phyloP scores from a whole-genome alignment of 2,113 vertebrate species.

The Edolisoma coerulescens region DNA sequence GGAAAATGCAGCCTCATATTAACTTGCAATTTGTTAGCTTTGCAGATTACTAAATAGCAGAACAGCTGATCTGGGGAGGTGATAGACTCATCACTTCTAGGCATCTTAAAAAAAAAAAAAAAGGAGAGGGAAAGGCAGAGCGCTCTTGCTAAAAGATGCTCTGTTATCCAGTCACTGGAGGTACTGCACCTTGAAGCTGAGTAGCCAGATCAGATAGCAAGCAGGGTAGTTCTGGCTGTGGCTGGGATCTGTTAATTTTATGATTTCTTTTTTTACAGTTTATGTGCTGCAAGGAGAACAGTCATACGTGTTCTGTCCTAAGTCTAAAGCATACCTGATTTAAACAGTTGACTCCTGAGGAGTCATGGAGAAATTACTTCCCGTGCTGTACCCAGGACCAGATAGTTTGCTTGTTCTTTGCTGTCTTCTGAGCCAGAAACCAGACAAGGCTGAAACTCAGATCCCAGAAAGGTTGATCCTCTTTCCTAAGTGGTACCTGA shows the following conservation, averaged over 20 bases:
- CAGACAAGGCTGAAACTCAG: not conserved
- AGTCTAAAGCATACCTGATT: not conserved
- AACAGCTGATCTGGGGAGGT: not conserved
- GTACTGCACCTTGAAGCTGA: accelerated
- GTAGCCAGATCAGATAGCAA: not conserved
- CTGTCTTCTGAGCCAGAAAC: not conserved
- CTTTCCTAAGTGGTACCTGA: not conserved
- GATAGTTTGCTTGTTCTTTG: not conserved
- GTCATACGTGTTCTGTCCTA: not conserved
- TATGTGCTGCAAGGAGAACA: not conserved
- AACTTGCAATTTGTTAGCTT: not conserved
- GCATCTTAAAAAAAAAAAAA: not conserved
- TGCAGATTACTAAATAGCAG: not conserved
- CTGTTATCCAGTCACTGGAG: not conserved
- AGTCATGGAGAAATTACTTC: not conserved
- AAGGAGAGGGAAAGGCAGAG: not conserved
- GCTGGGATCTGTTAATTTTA: not conserved
- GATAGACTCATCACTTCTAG: not conserved
- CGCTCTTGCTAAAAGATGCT: not conserved
- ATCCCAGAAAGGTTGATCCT: not conserved
- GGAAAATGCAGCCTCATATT: not conserved
- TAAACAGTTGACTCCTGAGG: not conserved
- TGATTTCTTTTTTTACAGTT: not conserved
- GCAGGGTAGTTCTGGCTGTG: not conserved
- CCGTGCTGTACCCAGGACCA: not conserved